Evolutionary conservation across 2,113 vertebrate species (phyloP).

Genomic region (Nyctereutes procyonoides): DNA sequence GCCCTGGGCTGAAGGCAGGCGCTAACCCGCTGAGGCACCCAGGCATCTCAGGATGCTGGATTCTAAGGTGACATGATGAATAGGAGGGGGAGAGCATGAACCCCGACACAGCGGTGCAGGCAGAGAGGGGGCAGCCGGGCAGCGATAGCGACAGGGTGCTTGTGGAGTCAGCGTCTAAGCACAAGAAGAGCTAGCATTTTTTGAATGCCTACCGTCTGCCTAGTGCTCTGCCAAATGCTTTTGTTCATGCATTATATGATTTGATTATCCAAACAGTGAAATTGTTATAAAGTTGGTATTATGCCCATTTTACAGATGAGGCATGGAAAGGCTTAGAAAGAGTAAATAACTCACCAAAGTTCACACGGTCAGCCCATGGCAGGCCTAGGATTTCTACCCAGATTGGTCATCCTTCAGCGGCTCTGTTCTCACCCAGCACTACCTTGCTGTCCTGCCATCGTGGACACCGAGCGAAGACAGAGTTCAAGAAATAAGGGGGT

Average conservation of each 20-base stretch:
- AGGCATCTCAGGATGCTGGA: too few relatives aligned
- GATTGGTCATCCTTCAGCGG: background rate
- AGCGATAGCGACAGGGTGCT: background rate
- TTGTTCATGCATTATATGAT: background rate
- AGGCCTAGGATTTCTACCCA: background rate
- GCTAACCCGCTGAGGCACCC: too few relatives aligned
- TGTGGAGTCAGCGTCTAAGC: background rate
- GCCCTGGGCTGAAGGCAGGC: too few relatives aligned
- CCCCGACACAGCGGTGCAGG: background rate
- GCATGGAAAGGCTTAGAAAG: background rate
- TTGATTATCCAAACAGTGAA: background rate
- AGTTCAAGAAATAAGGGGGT: background rate
- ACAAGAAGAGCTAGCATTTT: background rate
- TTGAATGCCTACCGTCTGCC: background rate
- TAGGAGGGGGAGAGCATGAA: background rate
- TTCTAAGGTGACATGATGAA: background rate
- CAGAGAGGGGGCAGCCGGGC: background rate
- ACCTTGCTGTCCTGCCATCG: background rate
- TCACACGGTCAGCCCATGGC: background rate
- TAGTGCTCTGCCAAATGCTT: background rate
- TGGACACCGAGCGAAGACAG: background rate
- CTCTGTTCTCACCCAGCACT: background rate
- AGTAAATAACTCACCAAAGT: background rate
- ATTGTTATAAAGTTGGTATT: background rate
- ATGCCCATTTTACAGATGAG: background rate